These are phyloP conservation scores for Crocuta crocuta DNA, from an alignment of 2,113 vertebrate species.

Conservation along the genomic window DNA sequence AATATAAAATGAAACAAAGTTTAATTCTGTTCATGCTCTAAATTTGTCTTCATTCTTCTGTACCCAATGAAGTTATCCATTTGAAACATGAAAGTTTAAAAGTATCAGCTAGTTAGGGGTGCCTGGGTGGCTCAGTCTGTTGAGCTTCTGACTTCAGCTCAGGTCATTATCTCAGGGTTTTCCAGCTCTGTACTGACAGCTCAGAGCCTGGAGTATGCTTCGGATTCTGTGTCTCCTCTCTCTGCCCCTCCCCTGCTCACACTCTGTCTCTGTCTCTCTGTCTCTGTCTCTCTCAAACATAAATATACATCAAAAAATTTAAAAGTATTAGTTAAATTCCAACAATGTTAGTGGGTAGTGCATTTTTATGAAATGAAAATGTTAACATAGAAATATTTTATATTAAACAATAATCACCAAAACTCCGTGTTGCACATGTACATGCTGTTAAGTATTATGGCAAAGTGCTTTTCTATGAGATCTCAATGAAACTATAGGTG, in stretches of 20 bases:
- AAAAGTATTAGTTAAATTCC: not conserved
- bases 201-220: too few relatives aligned
- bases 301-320: not conserved
- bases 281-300: too few relatives aligned
- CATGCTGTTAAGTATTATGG: not conserved
- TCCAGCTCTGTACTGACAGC: too few relatives aligned
- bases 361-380: not conserved
- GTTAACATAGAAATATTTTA: not conserved
- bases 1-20: not conserved
- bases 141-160: too few relatives aligned
- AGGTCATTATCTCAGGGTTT: too few relatives aligned
- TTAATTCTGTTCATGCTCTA: not conserved
- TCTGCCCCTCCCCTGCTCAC: too few relatives aligned
- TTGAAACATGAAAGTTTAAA: slow-evolving; percentile 38
- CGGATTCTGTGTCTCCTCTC: too few relatives aligned
- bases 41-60: not conserved
- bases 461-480: not conserved
- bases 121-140: too few relatives aligned
- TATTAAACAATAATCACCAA: not conserved
- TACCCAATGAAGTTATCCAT: not conserved
- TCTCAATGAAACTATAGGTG: not conserved
- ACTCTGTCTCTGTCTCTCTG: too few relatives aligned
- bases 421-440: not conserved
- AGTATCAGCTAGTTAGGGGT: not conserved
- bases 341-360: not conserved